phyloP scores from a whole-genome alignment of 2,113 vertebrate genomes.

The Protomyctophum bolini region DNA sequence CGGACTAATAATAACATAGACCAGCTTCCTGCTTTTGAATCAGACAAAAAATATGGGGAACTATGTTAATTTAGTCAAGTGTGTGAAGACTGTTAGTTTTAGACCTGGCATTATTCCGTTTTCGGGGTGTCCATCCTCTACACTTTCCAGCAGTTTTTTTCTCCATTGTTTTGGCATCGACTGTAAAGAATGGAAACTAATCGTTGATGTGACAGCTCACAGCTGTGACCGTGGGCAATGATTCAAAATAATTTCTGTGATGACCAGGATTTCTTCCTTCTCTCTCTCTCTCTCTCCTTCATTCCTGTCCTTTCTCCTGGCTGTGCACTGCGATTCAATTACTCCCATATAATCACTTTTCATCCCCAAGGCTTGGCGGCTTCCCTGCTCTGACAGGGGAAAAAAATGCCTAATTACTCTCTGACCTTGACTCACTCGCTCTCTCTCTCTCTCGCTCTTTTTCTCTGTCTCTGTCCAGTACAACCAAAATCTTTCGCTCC shows the following conservation, averaged over 20 bases:
- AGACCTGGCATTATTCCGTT: no score
- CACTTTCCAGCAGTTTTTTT: neutral
- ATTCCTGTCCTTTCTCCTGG: constrained; percentile 50
- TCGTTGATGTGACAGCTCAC: neutral
- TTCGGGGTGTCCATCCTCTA: no score
- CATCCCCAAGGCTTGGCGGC: constrained; percentile 74
- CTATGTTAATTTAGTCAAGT: no score
- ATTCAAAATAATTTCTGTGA: constrained; percentile 31
- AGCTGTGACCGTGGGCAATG: neutral
- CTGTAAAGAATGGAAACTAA: constrained; percentile 23
- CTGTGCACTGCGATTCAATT: constrained; percentile 72
- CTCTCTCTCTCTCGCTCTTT: constrained; percentile 3
- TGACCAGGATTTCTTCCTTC: neutral
- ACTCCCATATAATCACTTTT: constrained; percentile 78
- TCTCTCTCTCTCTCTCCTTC: neutral
- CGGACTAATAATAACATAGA: no score
- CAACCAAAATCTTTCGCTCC: constrained; percentile 1
- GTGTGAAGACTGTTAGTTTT: no score
- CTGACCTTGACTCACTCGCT: constrained; percentile 73
- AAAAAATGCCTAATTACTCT: constrained; percentile 74
- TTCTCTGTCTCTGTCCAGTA: constrained; percentile 10
- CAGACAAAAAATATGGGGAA: no score
- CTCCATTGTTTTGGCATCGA: neutral
- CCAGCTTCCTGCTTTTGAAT: no score
- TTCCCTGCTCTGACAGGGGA: constrained; percentile 64